Evolutionary conservation across 2,113 vertebrate species (phyloP).

Genomic region (Anguilla rostrata): DNA sequence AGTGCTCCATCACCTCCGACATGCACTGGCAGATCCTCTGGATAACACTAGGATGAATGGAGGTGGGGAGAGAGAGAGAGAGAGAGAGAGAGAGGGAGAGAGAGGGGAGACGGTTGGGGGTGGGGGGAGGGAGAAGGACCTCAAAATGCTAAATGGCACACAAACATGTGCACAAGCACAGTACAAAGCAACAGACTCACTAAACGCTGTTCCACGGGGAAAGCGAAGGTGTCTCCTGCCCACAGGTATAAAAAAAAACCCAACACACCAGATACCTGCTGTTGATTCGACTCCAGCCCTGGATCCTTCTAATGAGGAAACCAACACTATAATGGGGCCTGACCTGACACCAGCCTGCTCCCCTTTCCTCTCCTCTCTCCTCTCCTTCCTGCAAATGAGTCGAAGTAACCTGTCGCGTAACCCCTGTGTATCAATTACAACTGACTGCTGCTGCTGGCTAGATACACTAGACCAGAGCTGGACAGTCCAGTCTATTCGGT

Average conservation of each 20-base stretch:
- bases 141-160: neutral
- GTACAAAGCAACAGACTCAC: neutral
- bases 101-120: too few species aligned
- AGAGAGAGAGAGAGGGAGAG: too few species aligned
- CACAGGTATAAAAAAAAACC: neutral
- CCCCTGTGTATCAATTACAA: neutral
- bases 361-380: neutral
- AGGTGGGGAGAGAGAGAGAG: neutral
- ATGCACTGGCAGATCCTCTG: slow-evolving; percentile 84
- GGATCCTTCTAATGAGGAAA: neutral
- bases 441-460: neutral
- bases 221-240: neutral
- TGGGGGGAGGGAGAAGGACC: too few species aligned
- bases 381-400: slow-evolving; percentile 5
- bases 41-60: slow-evolving; percentile 71
- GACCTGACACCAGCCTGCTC: neutral
- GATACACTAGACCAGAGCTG: neutral
- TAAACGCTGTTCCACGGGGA: neutral
- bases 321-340: neutral
- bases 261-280: neutral
- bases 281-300: neutral
- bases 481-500: neutral
- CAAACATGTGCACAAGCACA: slow-evolving; percentile 17
- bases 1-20: slow-evolving; percentile 85
- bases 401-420: neutral